Evolutionary conservation across 1,140 invertebrate species (phyloP).

Genomic region (Cyclargus thomasi): DNA sequence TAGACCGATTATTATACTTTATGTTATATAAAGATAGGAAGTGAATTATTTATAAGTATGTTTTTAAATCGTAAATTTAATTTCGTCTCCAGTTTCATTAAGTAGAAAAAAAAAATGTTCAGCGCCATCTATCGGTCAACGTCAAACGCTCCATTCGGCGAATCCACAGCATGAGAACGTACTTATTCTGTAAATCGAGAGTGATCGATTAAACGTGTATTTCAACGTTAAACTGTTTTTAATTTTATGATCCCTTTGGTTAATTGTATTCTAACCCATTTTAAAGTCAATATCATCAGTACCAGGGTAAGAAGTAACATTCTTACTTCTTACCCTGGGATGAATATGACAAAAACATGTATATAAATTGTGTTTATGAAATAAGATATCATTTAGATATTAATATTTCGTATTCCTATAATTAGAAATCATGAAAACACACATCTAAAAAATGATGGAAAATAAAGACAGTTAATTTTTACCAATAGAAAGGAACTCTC

Average conservation of each 20-base stretch:
- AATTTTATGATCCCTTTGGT: not conserved
- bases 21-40: not conserved
- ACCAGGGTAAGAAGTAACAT: not conserved
- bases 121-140: not conserved
- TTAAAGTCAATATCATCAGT: too few relatives aligned
- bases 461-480: too few relatives aligned
- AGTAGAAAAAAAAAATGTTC: not conserved
- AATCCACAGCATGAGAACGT: constrained; percentile 37
- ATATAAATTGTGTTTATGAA: too few relatives aligned
- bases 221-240: constrained; percentile 17
- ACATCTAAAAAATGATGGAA: too few relatives aligned
- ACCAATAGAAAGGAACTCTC: too few relatives aligned
- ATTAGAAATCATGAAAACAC: too few relatives aligned
- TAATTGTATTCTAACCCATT: not conserved
- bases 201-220: constrained; percentile 53
- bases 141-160: constrained; percentile 23
- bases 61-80: too few relatives aligned
- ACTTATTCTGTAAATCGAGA: constrained; percentile 61
- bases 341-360: too few relatives aligned
- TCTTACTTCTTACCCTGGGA: too few relatives aligned
- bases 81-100: too few relatives aligned
- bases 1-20: not conserved
- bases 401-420: too few relatives aligned
- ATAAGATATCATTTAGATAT: too few relatives aligned
- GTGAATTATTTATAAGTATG: not conserved